Evolutionary conservation across 2,888 invertebrate species (phyloP).

Genomic region (Tethea ocularis): DNA sequence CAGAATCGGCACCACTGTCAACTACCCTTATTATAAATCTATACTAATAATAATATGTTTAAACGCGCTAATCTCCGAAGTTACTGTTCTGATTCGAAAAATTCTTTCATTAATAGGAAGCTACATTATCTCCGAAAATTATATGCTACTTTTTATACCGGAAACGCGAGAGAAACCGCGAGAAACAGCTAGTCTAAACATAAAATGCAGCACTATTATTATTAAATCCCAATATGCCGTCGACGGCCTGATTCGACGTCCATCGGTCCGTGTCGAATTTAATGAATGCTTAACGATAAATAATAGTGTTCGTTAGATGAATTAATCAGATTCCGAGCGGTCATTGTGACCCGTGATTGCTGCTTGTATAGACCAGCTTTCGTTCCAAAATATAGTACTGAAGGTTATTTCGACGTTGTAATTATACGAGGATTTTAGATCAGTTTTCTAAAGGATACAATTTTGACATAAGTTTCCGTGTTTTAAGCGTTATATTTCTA

Average conservation of each 20-base stretch:
- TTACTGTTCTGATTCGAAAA: too few relatives aligned
- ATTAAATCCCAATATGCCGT: background rate
- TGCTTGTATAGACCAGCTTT: constrained; percentile 13
- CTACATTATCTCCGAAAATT: too few relatives aligned
- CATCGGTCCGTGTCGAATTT: constrained; percentile 51
- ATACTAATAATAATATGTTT: too few relatives aligned
- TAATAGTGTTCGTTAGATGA: constrained; percentile 66
- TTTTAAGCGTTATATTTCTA: background rate
- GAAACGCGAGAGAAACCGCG: too few relatives aligned
- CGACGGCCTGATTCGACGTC: constrained; percentile 8
- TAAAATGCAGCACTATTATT: background rate
- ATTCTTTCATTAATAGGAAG: too few relatives aligned
- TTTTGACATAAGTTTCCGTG: too few relatives aligned
- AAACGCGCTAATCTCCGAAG: too few relatives aligned
- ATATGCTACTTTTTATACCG: too few relatives aligned
- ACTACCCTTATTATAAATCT: too few relatives aligned
- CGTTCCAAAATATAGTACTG: background rate
- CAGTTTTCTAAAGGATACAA: background rate
- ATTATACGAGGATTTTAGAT: background rate
- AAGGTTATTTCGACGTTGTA: background rate
- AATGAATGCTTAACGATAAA: constrained; percentile 64
- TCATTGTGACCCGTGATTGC: constrained; percentile 51
- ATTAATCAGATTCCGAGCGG: constrained; percentile 54
- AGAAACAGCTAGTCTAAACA: too few relatives aligned
- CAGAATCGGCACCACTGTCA: too few relatives aligned